Evolutionary conservation across 1,140 invertebrate species (phyloP), one percentile per base, ranked within the genome.

Genomic region (Papilio helenus): DNA sequence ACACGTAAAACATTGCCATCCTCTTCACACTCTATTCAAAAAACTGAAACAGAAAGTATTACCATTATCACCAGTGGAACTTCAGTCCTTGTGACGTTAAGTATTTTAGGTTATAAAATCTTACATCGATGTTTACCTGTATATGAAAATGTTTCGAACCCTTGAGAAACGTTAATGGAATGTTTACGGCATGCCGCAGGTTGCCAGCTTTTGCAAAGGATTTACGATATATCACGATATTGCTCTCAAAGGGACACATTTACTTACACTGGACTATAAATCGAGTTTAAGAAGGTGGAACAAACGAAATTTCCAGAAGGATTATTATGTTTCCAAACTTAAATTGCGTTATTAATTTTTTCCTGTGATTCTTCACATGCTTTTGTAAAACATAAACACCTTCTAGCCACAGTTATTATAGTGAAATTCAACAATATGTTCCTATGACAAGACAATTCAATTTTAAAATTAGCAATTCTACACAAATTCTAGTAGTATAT

Each of bases 141-240:
- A 18, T 8, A n/a, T 10, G 20, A 74, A 74, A 46, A 49, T 46
- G 42, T 49, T 42, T 26, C 42, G 1, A 10, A 46, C 72, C 44
- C 72, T 9, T n/a, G 39, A 74, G 72, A 49, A 44, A 14, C 44
- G 44, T 74, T 49, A 49, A 74, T 23, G 72, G n/a, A 39, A 72
- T 39, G 71, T 74, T 74, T 74, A 74, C 42, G 44, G 12, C 44
- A 49, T 74, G 23, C 44, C 72, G n/a, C 42, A 26, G 44, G 14
- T 44, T 49, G 10, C 20, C 20, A 23, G 72, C 72, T 44, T 49
- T 16, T 51, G 26, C 42, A 74, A 74, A 49, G 72, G 72, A 23
- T 49, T 49, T 74, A 51, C 72, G 44, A 74, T 29, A n/a, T 49
- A 44, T 20, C 72, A 49, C 42, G 23, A 74, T 49, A 72, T 73